A percentile compares a stretch with the other conserved stretches of the same genome.
Evolutionary conservation across 2,113 vertebrate genomes (phyloP).

Genomic region (Corydoras sp.): DNA sequence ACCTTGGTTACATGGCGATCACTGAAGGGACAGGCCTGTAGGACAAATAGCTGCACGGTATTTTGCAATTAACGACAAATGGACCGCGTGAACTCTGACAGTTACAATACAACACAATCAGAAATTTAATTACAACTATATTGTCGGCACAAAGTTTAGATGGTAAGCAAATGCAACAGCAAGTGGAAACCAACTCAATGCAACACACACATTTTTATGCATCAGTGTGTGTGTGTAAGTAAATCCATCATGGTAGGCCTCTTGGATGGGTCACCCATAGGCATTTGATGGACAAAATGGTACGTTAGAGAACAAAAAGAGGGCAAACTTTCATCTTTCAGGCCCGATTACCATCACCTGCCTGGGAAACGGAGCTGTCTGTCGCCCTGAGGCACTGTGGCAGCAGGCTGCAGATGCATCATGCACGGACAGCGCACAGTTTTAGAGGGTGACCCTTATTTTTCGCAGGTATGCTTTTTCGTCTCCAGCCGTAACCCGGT

Average conservation of each 20-base stretch:
- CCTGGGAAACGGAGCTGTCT: constrained; percentile 38
- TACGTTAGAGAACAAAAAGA: constrained; percentile 44
- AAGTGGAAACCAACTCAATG: too few species aligned
- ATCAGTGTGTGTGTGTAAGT: not conserved
- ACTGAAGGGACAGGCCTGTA: constrained; percentile 1
- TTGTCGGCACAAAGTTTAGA: too few species aligned
- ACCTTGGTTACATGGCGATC: constrained; percentile 39
- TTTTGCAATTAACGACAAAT: constrained; percentile 1
- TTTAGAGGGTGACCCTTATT: constrained; percentile 35
- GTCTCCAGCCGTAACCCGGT: not conserved
- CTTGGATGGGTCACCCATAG: constrained; percentile 34
- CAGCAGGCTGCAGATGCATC: constrained; percentile 19
- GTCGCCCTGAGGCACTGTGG: constrained; percentile 44
- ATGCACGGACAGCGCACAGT: constrained; percentile 8
- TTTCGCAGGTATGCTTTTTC: not conserved
- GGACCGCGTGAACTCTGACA: too few species aligned
- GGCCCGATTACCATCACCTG: constrained; percentile 36
- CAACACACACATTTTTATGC: not conserved
- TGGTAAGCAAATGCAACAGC: too few species aligned
- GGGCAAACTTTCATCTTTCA: constrained; percentile 49
- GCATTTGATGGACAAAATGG: constrained; percentile 43
- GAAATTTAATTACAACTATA: too few species aligned
- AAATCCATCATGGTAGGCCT: constrained; percentile 8
- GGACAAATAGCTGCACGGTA: not conserved
- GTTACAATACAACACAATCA: too few species aligned